Conservation (phyloP, 2,113 vertebrate species). For the Anhinga rufa region DNA sequence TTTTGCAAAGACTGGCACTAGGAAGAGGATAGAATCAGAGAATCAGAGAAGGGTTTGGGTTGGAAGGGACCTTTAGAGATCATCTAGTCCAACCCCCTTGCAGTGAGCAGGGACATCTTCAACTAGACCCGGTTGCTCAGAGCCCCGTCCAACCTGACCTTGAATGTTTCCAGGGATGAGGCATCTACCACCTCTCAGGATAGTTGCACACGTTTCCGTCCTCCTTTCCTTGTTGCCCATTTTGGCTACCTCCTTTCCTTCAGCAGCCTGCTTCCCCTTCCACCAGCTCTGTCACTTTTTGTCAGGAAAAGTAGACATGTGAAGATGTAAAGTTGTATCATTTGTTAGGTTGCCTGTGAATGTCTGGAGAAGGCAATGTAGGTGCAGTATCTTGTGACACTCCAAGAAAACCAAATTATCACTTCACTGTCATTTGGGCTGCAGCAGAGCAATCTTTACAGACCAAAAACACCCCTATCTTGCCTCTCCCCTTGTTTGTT, state of each 20-base stretch:
- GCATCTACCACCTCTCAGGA: background rate
- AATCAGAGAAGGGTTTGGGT: background rate
- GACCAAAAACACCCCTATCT: background rate
- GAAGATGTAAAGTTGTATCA: background rate
- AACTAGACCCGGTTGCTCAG: background rate
- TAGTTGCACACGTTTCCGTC: fast-evolving
- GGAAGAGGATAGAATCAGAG: background rate
- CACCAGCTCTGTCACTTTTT: background rate
- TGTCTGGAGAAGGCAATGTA: background rate
- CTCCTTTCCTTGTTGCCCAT: background rate
- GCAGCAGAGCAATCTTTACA: background rate
- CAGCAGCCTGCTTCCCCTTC: background rate
- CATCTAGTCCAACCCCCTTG: background rate
- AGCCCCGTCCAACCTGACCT: background rate
- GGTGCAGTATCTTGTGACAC: background rate
- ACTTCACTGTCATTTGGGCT: background rate
- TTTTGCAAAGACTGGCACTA: background rate
- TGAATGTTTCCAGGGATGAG: background rate
- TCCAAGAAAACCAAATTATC: background rate
- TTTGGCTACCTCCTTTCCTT: background rate
- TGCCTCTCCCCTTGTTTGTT: background rate
- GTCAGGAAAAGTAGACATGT: background rate
- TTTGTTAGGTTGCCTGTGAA: background rate
- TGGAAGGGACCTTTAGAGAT: background rate
- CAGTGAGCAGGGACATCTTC: background rate